Conservation (phyloP, 2,797 vertebrate species). For the Pampus argenteus region DNA sequence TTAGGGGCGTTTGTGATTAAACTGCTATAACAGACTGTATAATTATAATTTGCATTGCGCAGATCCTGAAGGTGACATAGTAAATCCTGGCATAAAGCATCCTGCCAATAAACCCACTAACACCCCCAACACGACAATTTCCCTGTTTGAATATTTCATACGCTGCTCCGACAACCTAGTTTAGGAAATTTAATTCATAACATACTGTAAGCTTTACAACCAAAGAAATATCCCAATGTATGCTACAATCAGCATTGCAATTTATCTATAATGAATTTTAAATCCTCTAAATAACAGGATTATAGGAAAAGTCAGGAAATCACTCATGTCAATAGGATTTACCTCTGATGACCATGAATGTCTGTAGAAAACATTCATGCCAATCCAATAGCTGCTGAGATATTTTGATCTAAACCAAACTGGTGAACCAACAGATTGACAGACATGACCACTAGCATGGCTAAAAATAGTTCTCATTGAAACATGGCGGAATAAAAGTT, state of each 20-base stretch:
- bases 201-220: background rate
- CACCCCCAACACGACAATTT: background rate
- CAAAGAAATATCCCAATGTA: background rate
- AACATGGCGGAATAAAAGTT: background rate
- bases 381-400: too few species aligned
- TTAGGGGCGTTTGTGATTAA: background rate
- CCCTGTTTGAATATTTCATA: background rate
- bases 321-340: too few species aligned
- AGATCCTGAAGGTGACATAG: constrained; percentile 47
- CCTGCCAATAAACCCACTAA: constrained; percentile 28
- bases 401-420: background rate
- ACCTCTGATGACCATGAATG: too few species aligned
- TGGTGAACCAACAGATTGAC: too few species aligned
- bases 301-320: too few species aligned
- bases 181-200: background rate
- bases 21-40: background rate
- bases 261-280: background rate
- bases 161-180: background rate
- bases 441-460: too few species aligned
- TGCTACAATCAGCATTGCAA: background rate
- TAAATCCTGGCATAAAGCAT: constrained; percentile 34
- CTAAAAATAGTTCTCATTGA: background rate
- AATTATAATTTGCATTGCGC: constrained; percentile 30
- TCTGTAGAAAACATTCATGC: too few species aligned
- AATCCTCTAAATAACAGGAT: too few species aligned